Evolutionary conservation across 2,797 vertebrate genomes (phyloP).

Genomic region (Chelonia mydas): DNA sequence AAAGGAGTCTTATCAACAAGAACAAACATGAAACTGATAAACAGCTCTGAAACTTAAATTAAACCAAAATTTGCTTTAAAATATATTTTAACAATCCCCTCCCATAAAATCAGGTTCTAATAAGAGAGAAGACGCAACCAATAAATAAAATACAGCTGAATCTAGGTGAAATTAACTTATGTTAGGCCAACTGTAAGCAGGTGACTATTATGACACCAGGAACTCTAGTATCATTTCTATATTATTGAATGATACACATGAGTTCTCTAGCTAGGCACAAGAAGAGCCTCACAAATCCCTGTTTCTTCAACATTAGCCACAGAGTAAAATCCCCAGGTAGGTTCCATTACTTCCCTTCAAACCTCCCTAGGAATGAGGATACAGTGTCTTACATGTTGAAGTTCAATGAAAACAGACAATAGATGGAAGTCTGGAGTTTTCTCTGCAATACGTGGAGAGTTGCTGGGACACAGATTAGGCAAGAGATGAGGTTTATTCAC

Average conservation of each 20-base stretch:
- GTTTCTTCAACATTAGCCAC: rapidly evolving
- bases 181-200: neutral
- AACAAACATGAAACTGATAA: neutral
- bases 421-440: constrained; percentile 50
- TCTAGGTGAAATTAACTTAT: neutral
- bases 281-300: neutral
- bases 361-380: neutral
- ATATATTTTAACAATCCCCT: neutral
- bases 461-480: constrained; percentile 32
- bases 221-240: neutral
- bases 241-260: neutral
- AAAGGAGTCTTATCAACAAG: too few species aligned
- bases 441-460: neutral
- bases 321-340: neutral
- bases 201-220: neutral
- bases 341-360: constrained; percentile 22
- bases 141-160: neutral
- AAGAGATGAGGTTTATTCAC: constrained; percentile 48
- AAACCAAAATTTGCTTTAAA: neutral
- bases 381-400: neutral
- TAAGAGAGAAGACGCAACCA: neutral
- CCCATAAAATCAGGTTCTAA: neutral
- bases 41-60: neutral
- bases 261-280: neutral
- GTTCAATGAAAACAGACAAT: constrained; percentile 56